These are phyloP conservation scores for Leucoraja erinaceus DNA, from an alignment of 2,113 vertebrate species.

Conservation along the genomic window DNA sequence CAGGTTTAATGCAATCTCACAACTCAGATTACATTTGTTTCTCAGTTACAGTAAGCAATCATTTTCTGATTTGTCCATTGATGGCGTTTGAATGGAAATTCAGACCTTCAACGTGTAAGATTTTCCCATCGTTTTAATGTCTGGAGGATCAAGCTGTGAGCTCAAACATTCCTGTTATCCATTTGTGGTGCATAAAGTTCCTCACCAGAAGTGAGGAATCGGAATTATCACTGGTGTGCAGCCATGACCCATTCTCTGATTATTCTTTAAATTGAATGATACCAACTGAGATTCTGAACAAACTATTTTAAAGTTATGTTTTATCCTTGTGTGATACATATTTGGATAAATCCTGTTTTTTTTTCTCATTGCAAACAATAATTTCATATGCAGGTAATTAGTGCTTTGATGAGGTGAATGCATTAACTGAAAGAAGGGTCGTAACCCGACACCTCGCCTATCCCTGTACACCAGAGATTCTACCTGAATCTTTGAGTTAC, in stretches of 20 bases:
- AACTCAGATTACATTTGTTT: background rate
- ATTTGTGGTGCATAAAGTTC: background rate
- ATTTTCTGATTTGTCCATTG: background rate
- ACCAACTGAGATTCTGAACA: background rate
- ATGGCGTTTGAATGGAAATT: background rate
- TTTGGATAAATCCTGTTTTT: background rate
- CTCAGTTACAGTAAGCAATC: background rate
- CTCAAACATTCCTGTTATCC: background rate
- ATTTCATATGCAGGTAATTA: background rate
- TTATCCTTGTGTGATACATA: background rate
- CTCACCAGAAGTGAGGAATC: background rate
- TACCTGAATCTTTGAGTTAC: too few relatives aligned
- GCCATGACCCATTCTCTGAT: background rate
- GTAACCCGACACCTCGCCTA: too few relatives aligned
- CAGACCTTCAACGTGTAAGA: background rate
- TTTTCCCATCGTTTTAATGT: background rate
- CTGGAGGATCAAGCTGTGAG: too few relatives aligned
- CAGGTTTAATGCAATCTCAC: background rate
- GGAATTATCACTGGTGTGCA: background rate
- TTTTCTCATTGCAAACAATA: background rate
- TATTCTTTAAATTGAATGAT: too few relatives aligned
- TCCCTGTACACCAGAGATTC: too few relatives aligned
- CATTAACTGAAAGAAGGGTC: too few relatives aligned
- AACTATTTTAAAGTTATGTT: background rate
- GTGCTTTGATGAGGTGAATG: too few relatives aligned